A percentile compares a stretch with the other conserved stretches of the same genome.
These are phyloP conservation scores for Gadus macrocephalus DNA, from an alignment of 2,113 vertebrate genomes.

Conservation along the genomic window DNA sequence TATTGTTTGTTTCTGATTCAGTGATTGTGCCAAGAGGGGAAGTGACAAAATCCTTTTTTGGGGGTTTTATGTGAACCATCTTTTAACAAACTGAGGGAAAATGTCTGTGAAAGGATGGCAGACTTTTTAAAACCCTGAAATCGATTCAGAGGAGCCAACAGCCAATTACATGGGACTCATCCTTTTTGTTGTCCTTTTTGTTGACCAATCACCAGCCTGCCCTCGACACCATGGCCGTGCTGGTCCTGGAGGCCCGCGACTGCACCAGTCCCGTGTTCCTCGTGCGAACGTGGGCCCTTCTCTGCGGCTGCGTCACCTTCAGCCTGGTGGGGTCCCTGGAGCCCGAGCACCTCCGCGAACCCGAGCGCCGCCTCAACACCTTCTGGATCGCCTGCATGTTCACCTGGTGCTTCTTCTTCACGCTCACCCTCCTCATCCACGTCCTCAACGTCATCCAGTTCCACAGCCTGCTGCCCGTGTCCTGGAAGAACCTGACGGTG, in stretches of 20 bases:
- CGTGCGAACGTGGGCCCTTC: slow-evolving; percentile 59
- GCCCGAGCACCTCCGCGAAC: background rate
- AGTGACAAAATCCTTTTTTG: background rate
- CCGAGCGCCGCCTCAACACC: accelerated
- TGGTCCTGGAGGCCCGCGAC: slow-evolving; percentile 65
- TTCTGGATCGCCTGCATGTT: slow-evolving; percentile 65
- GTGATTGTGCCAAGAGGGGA: background rate
- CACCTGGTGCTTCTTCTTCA: slow-evolving; percentile 74
- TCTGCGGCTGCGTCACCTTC: slow-evolving; percentile 63
- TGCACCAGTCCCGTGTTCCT: slow-evolving; percentile 66
- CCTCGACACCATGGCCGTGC: slow-evolving; percentile 65
- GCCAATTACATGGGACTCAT: background rate
- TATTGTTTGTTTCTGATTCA: background rate
- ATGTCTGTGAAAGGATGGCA: background rate
- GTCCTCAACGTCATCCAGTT: slow-evolving; percentile 69
- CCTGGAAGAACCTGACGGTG: slow-evolving; percentile 75
- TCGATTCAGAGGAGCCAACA: background rate
- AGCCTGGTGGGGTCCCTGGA: slow-evolving; percentile 56
- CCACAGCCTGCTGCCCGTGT: slow-evolving; percentile 70
- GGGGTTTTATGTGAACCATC: background rate
- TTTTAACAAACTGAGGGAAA: background rate
- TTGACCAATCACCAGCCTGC: slow-evolving; percentile 2
- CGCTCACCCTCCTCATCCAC: slow-evolving; percentile 64
- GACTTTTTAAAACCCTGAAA: background rate
- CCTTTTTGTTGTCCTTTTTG: background rate